Percentiles rank a stretch among this genome's conserved stretches.
Evolutionary conservation across 2,113 vertebrate species (phyloP).

Genomic region (Elaphurus davidianus): DNA sequence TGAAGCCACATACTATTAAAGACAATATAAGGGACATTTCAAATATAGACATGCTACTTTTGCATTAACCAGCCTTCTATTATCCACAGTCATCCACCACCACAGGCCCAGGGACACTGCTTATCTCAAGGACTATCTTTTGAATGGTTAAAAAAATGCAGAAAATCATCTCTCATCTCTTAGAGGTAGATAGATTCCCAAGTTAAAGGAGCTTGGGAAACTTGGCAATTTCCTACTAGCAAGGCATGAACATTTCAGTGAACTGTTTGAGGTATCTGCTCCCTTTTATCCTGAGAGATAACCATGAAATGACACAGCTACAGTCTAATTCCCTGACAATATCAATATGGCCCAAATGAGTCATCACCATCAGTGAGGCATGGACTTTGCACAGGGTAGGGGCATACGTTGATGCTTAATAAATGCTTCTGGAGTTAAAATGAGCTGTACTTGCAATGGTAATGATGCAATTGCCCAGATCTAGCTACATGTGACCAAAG

Average conservation of each 20-base stretch:
- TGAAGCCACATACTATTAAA: not conserved
- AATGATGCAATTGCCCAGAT: not conserved
- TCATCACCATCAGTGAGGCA: not conserved
- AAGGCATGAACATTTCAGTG: not conserved
- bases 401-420: not conserved
- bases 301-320: not conserved
- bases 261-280: not conserved
- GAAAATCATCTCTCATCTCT: not conserved
- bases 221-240: slow-evolving; percentile 25
- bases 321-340: not conserved
- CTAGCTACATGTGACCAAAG: not conserved
- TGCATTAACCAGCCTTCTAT: not conserved
- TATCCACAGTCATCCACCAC: not conserved
- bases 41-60: not conserved
- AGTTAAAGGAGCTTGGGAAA: slow-evolving; percentile 35
- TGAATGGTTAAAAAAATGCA: not conserved
- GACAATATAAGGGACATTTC: not conserved
- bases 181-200: not conserved
- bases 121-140: slow-evolving; percentile 22
- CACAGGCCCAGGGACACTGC: not conserved
- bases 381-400: not conserved
- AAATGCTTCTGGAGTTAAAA: not conserved
- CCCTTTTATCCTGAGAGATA: slow-evolving; percentile 1
- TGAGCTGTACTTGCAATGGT: not conserved
- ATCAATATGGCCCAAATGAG: not conserved